A percentile compares a stretch with the other conserved stretches of the same genome.
Conservation (phyloP, 2,113 vertebrate genomes). For the Boulengerochromis microlepis region DNA sequence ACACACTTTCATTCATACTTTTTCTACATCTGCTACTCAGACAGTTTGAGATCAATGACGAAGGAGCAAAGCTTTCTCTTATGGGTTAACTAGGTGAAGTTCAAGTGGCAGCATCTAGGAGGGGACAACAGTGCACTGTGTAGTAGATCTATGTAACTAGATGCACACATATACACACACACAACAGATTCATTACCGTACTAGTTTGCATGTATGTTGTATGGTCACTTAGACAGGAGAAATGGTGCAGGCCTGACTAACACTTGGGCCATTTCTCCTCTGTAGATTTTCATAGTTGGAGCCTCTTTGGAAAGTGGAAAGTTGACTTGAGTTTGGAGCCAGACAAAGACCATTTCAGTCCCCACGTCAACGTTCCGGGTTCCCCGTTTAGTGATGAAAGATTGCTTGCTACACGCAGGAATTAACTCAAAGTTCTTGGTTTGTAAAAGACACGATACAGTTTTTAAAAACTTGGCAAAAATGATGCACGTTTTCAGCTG, state of each 20-base stretch:
- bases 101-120: constrained; percentile 4
- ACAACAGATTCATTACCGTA: constrained; percentile 61
- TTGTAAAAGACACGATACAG: not conserved
- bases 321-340: constrained; percentile 45
- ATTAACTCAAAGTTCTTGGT: constrained; percentile 1
- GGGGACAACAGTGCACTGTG: constrained; percentile 35
- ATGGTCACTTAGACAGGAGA: constrained; percentile 69
- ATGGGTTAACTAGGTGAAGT: constrained; percentile 23
- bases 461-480: not conserved
- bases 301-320: constrained; percentile 50
- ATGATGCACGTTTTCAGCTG: constrained; percentile 22
- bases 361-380: not conserved
- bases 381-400: not conserved
- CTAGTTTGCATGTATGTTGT: constrained; percentile 76
- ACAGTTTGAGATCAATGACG: constrained; percentile 14
- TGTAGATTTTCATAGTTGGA: constrained; percentile 72
- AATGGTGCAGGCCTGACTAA: constrained; percentile 1
- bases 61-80: constrained; percentile 30
- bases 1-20: constrained; percentile 58
- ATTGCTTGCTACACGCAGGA: not conserved
- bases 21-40: constrained; percentile 56
- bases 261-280: constrained; percentile 50
- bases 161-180: constrained; percentile 43
- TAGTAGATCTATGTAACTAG: constrained; percentile 69
- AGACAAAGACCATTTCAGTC: constrained; percentile 50